Percentiles rank a stretch among this genome's conserved stretches.
phyloP scores from a whole-genome alignment of 2,113 vertebrate species.

The Brachypodius melanocephalos region DNA sequence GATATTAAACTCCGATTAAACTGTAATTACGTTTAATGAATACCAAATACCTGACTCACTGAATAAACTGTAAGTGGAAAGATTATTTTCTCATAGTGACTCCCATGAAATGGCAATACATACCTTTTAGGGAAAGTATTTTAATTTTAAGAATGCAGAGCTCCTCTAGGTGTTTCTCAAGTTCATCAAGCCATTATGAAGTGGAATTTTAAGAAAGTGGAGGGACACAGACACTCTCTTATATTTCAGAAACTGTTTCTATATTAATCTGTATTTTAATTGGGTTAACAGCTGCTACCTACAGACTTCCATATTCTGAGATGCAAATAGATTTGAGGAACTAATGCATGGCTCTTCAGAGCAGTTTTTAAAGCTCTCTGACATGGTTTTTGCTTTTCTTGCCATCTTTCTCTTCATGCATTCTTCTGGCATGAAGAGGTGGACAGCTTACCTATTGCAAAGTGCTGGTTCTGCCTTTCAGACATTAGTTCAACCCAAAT shows the following conservation, averaged over 20 bases:
- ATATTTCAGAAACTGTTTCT: constrained; percentile 73
- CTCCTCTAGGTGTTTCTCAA: constrained; percentile 76
- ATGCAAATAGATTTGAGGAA: constrained; percentile 69
- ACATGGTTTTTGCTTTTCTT: constrained; percentile 36
- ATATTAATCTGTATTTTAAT: constrained; percentile 78
- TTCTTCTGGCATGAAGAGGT: not conserved
- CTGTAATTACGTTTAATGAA: constrained; percentile 82
- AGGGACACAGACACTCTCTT: constrained; percentile 64
- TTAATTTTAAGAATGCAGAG: constrained; percentile 75
- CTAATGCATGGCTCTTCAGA: constrained; percentile 33
- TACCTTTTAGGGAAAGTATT: constrained; percentile 81
- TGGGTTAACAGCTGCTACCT: constrained; percentile 73
- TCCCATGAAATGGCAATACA: constrained; percentile 76
- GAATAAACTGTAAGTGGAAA: constrained; percentile 74
- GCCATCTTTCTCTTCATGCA: not conserved
- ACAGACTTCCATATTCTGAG: constrained; percentile 64
- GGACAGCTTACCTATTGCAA: not conserved
- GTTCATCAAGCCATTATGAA: constrained; percentile 79
- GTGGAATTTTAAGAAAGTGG: constrained; percentile 73
- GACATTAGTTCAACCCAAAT: not conserved
- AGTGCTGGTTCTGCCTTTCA: not conserved
- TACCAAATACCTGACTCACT: constrained; percentile 77
- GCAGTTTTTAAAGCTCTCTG: constrained; percentile 48
- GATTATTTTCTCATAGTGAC: constrained; percentile 76
- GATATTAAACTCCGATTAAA: constrained; percentile 82